phyloP scores from a whole-genome alignment of 2,113 vertebrate genomes.

The Alaudala cheleensis region DNA sequence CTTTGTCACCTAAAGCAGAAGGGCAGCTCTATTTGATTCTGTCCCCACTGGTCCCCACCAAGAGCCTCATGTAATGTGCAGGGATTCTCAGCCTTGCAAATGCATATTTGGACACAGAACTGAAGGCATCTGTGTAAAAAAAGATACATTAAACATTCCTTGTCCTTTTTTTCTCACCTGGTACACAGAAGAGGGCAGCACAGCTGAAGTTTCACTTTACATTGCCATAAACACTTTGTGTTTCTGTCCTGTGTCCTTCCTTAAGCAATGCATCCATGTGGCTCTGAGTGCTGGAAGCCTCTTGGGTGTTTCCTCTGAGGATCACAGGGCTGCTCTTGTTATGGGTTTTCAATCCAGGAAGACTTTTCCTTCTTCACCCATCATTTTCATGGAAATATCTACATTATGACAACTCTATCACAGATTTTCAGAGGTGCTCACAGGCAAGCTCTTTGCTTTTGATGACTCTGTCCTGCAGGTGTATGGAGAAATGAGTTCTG shows the following conservation, averaged over 20 bases:
- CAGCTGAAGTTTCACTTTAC: background rate
- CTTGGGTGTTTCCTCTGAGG: background rate
- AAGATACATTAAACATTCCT: background rate
- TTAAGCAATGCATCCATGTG: rapidly evolving
- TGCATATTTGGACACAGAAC: background rate
- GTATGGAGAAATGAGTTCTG: background rate
- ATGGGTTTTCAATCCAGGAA: background rate
- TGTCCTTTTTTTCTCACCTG: background rate
- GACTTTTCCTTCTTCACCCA: background rate
- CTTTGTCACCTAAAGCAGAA: background rate
- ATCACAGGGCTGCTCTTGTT: background rate
- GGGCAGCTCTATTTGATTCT: background rate
- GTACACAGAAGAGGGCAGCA: conserved; percentile 47
- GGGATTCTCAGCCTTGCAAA: background rate
- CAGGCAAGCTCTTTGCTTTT: background rate
- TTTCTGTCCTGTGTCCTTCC: background rate
- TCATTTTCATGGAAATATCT: background rate
- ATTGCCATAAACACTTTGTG: background rate
- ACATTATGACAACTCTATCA: background rate
- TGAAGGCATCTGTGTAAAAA: background rate
- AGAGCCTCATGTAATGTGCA: rapidly evolving
- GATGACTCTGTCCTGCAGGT: background rate
- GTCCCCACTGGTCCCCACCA: background rate
- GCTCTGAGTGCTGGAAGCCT: background rate
- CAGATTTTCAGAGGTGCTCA: background rate